These are phyloP conservation scores for Ctenodactylus gundi DNA, from an alignment of 2,113 vertebrate species.

Conservation along the genomic window DNA sequence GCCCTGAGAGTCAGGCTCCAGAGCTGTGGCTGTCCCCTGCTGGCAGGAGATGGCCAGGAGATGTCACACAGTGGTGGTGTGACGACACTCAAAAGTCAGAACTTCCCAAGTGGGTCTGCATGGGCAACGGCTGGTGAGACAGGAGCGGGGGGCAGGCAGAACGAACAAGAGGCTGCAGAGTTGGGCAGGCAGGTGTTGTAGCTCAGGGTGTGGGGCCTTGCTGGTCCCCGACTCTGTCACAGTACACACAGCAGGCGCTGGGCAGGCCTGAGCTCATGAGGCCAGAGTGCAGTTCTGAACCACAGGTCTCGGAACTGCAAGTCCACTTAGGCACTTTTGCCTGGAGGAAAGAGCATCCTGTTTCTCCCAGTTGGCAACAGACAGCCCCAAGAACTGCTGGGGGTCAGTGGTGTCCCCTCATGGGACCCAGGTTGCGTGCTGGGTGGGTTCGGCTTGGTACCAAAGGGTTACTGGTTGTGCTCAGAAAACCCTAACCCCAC, in stretches of 20 bases:
- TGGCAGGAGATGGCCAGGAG: not conserved
- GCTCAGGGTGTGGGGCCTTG: not conserved
- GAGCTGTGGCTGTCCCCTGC: not conserved
- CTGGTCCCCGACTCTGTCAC: no score
- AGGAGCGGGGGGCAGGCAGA: not conserved
- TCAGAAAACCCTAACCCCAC: conserved; percentile 78
- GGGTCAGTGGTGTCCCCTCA: not conserved
- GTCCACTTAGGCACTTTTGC: not conserved
- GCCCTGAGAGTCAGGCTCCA: not conserved
- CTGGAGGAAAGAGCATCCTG: not conserved
- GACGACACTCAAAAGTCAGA: not conserved
- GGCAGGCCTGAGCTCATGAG: not conserved
- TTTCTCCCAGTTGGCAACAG: not conserved
- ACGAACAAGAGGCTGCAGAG: no score
- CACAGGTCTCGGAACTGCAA: not conserved
- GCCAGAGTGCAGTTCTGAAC: not conserved
- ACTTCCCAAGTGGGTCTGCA: fast-evolving
- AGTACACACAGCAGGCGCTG: not conserved
- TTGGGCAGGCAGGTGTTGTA: not conserved
- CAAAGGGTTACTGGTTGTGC: conserved; percentile 85
- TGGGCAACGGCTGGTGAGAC: not conserved
- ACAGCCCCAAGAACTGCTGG: not conserved
- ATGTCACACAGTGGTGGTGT: no score
- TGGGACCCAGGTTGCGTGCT: not conserved
- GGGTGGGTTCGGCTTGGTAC: conserved; percentile 63